phyloP scores from a whole-genome alignment of 2,113 vertebrate genomes.

The Heterocephalus glaber region DNA sequence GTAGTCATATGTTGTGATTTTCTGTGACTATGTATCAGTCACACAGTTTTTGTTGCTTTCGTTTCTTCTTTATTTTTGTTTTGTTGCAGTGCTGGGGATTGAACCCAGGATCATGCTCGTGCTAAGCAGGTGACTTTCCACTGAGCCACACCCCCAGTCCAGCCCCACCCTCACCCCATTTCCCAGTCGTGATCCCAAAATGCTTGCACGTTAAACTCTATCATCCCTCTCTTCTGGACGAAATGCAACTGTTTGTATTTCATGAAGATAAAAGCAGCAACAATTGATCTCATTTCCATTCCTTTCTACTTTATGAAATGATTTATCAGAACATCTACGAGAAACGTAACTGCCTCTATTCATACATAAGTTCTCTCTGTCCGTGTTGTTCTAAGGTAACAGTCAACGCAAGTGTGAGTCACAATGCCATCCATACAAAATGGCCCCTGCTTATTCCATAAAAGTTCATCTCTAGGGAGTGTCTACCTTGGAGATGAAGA shows the following conservation, averaged over 20 bases:
- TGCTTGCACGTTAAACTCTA: conserved; percentile 14
- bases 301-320: background rate
- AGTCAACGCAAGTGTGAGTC: background rate
- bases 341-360: background rate
- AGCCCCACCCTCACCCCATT: background rate
- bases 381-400: conserved; percentile 30
- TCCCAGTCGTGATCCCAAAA: conserved; percentile 52
- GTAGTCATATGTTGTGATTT: background rate
- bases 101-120: background rate
- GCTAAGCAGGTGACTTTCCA: background rate
- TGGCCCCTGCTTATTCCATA: conserved; percentile 12
- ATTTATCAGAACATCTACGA: background rate
- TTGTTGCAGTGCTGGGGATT: background rate
- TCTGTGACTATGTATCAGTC: background rate
- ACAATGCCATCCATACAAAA: background rate
- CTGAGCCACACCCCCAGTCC: background rate
- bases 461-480: conserved; percentile 34
- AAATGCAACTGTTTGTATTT: conserved; percentile 12
- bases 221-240: background rate
- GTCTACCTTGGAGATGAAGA: background rate
- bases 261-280: conserved; percentile 25
- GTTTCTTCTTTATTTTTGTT: background rate
- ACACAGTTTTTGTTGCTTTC: background rate
- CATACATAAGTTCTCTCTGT: background rate
- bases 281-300: background rate